Percentiles rank a stretch among this genome's conserved stretches.
These are phyloP conservation scores for Drosophila helvetica DNA, from an alignment of 2,888 invertebrate species.

Conservation along the genomic window DNA sequence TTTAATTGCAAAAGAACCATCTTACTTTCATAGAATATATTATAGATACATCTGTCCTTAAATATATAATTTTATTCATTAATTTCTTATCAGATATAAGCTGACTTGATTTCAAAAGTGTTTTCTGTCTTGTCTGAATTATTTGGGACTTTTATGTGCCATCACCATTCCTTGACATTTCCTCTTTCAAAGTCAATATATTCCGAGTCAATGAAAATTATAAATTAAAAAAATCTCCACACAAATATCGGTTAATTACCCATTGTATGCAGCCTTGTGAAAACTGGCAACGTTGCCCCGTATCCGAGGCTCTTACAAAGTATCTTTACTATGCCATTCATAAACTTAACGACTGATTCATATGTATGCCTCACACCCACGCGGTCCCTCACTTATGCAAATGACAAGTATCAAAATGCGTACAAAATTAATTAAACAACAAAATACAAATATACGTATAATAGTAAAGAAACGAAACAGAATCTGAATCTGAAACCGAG, in stretches of 20 bases:
- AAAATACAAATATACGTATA: conserved; percentile 5
- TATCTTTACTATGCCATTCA: conserved; percentile 47
- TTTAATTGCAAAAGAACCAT: too few relatives aligned
- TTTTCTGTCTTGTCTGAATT: too few relatives aligned
- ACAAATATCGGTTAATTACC: conserved; percentile 7
- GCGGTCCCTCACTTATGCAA: conserved; percentile 61
- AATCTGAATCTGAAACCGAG: conserved; percentile 37
- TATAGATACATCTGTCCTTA: too few relatives aligned
- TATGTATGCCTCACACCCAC: conserved; percentile 33
- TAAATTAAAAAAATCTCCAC: background rate
- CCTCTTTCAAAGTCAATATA: background rate
- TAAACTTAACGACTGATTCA: conserved; percentile 47
- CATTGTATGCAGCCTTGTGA: conserved; percentile 1
- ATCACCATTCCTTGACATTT: background rate
- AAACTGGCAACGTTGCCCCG: background rate
- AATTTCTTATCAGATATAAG: too few relatives aligned
- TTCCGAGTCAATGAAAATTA: background rate
- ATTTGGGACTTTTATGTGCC: too few relatives aligned
- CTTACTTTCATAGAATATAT: too few relatives aligned
- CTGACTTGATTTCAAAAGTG: too few relatives aligned
- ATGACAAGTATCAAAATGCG: conserved; percentile 43
- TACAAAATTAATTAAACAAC: conserved; percentile 36
- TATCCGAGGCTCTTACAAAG: conserved; percentile 10
- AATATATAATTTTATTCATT: too few relatives aligned
- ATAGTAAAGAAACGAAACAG: conserved; percentile 8